Conservation (phyloP, 2,888 invertebrate species). For the Calliphora vomitoria region DNA sequence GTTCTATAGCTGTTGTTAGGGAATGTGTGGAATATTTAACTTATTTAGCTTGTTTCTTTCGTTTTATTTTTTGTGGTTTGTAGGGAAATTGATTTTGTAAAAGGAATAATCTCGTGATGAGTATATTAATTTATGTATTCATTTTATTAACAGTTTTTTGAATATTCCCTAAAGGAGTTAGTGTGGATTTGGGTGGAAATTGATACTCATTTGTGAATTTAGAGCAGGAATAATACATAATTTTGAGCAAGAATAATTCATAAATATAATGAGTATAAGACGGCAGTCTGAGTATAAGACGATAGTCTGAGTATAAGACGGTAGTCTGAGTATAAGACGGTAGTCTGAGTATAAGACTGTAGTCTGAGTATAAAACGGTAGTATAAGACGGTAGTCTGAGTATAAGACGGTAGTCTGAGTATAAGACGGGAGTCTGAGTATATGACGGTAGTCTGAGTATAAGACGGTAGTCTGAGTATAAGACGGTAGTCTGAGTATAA, state of each 20-base stretch:
- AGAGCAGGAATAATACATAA: neutral
- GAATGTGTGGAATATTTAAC: constrained; percentile 51
- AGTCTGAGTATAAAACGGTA: too few relatives aligned
- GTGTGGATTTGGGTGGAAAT: neutral
- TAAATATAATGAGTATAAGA: too few relatives aligned
- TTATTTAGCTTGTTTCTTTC: constrained; percentile 27
- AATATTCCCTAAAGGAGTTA: constrained; percentile 23
- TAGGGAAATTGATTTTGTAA: constrained; percentile 56
- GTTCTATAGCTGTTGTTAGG: neutral
- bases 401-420: too few relatives aligned
- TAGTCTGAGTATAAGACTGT: too few relatives aligned
- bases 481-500: too few relatives aligned
- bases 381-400: too few relatives aligned
- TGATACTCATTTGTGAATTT: neutral
- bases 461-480: too few relatives aligned
- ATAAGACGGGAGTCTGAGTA: too few relatives aligned
- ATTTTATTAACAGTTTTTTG: constrained; percentile 31
- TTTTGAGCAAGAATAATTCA: neutral
- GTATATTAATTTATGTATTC: constrained; percentile 13
- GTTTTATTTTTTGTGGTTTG: constrained; percentile 44
- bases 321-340: too few relatives aligned
- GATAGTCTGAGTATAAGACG: too few relatives aligned
- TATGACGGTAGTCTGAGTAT: too few relatives aligned
- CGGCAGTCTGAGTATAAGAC: too few relatives aligned
- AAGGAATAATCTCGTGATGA: neutral